phyloP scores from a whole-genome alignment of 2,797 vertebrate species.

The Xiphophorus birchmanni region DNA sequence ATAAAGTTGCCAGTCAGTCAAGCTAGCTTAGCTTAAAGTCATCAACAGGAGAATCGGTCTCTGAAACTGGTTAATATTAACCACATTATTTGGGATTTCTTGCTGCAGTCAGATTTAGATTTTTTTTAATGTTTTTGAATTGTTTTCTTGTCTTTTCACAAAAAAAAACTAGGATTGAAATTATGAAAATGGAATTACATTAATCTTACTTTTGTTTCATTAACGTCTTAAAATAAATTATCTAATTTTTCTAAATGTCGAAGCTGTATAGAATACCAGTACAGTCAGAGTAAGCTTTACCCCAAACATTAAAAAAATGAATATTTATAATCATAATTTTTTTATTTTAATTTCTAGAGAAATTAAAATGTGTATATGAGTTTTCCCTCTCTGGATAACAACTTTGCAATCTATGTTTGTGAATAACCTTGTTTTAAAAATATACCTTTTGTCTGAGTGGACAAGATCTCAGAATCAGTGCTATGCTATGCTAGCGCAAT shows the following conservation, averaged over 20 bases:
- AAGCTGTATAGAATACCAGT: neutral
- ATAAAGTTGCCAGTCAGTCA: neutral
- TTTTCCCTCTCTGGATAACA: neutral
- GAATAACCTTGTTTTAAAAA: neutral
- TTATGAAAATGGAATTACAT: neutral
- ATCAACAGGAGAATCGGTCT: neutral
- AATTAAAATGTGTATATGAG: neutral
- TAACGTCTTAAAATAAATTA: neutral
- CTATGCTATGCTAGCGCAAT: neutral
- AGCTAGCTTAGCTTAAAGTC: slow-evolving; percentile 19
- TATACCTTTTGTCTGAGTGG: neutral
- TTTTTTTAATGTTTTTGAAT: neutral
- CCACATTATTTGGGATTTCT: neutral
- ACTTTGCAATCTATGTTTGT: neutral
- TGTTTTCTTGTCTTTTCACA: neutral
- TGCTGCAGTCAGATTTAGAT: neutral
- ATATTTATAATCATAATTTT: neutral
- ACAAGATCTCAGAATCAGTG: neutral
- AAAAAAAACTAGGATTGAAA: neutral
- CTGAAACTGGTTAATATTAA: neutral
- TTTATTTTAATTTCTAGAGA: neutral
- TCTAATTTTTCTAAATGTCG: neutral
- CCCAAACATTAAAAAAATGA: neutral
- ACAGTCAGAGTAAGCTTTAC: neutral
- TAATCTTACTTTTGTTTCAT: neutral